Base-by-base conservation (phyloP, 2,797 vertebrate genomes). In the Clarias pachynema region DNA sequence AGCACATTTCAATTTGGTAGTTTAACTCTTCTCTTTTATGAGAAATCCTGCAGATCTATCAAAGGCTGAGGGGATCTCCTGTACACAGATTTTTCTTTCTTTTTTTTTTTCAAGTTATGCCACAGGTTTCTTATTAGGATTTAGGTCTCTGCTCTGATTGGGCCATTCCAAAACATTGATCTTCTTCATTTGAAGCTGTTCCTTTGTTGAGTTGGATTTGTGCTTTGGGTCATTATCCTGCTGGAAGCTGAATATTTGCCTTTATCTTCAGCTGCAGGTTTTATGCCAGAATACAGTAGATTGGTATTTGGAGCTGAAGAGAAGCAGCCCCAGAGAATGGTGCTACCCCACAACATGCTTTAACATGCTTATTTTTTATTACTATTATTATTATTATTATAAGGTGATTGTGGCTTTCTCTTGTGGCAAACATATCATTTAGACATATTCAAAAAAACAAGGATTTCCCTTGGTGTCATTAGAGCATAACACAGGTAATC, bases 91-190 rank as follows among this genome's bases (percentile, higher is more conserved):
- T 18, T 34, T 40, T 40, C 40, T 8, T 40, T 40, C 40, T 34
- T 34, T 40, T 12, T 49, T 12, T 49, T 12, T 26, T 57, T 77
- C 26, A 77, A 37, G 20, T 78, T 29, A 60, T 37, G 37, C 56
- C 74, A 78, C 74, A 59, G 29, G 56, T 60, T 78, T 78, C 34
- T n/a, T 31, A 78, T 60, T 59, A 77, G 18, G 53, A 34, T 77
- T 78, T 59, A 78, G 56, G 37, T 78, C 56, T 60, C 29, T 5
- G 10, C 20, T 77, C 56, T 59, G 53, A 18, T 22, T 57, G 29
- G 26, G 29, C 4, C 29, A 12, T 77, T 31, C 26, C 53, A 29
- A 77, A 77, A 22, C n/a, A 57, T 75, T 57, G 20, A 78, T 62
- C 57, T 37, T 56, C 5, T 75, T 60, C 56, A 53, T 53, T 53